These are phyloP conservation scores for Strix aluco DNA, from an alignment of 2,113 vertebrate genomes.

Conservation along the genomic window DNA sequence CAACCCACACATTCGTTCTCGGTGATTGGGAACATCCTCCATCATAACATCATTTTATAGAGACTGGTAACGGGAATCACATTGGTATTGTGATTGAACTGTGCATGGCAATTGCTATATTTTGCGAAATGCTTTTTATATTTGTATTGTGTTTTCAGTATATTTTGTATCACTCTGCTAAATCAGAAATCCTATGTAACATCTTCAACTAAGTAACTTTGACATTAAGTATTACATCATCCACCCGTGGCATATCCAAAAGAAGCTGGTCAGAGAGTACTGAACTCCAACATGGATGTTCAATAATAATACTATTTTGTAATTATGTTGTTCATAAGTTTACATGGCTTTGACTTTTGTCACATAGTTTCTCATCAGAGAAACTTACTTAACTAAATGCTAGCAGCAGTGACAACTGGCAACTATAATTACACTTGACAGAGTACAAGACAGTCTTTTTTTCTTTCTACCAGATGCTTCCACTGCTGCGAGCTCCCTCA, in stretches of 20 bases:
- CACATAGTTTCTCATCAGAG: constrained; percentile 56
- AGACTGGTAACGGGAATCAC: background rate
- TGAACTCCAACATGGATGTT: background rate
- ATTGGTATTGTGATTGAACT: background rate
- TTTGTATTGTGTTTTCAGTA: background rate
- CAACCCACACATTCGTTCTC: background rate
- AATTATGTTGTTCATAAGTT: constrained; percentile 21
- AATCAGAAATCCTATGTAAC: background rate
- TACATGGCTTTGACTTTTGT: constrained; percentile 33
- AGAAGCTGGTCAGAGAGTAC: background rate
- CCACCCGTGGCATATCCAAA: background rate
- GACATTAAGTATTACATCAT: background rate
- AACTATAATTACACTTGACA: constrained; percentile 74
- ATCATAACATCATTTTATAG: background rate
- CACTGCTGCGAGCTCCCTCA: constrained; percentile 49
- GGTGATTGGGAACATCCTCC: accelerated
- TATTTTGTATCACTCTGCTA: background rate
- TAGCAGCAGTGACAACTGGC: constrained; percentile 68
- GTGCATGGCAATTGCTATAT: background rate
- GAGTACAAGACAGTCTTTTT: constrained; percentile 67
- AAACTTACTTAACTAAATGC: constrained; percentile 65
- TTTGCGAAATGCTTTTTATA: background rate
- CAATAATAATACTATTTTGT: constrained; percentile 11
- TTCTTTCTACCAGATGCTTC: constrained; percentile 71
- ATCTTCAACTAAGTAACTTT: background rate